phyloP scores from a whole-genome alignment of 2,113 vertebrate genomes.

The Syngnathus typhle region DNA sequence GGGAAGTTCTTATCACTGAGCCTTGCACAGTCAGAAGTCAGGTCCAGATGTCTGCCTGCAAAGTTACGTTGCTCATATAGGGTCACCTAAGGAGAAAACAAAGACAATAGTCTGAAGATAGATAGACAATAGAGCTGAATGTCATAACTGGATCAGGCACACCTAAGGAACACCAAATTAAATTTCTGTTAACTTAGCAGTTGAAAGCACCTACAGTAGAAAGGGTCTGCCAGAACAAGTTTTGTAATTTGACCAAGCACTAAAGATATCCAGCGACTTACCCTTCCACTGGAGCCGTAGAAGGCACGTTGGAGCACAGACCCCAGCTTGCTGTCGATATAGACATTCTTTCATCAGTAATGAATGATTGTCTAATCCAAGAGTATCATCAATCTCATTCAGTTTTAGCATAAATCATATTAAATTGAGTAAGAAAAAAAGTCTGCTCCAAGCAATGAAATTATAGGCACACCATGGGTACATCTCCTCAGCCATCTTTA shows the following conservation, averaged over 20 bases:
- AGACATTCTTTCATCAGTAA: slow-evolving; percentile 17
- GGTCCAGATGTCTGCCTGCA: slow-evolving; percentile 68
- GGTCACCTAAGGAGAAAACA: slow-evolving; percentile 62
- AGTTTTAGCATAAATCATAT: background rate
- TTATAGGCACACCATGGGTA: background rate
- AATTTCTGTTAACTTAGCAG: too few relatives aligned
- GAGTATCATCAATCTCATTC: background rate
- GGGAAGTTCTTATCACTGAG: slow-evolving; percentile 73
- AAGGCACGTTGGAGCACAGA: slow-evolving; percentile 79
- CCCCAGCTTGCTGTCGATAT: slow-evolving; percentile 72
- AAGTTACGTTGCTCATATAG: slow-evolving; percentile 77
- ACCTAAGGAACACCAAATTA: too few relatives aligned
- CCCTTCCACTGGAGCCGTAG: slow-evolving; percentile 75
- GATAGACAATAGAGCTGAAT: too few relatives aligned
- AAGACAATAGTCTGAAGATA: background rate
- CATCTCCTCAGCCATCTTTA: background rate
- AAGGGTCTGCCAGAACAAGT: background rate
- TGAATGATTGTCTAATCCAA: background rate
- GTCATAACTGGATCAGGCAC: background rate
- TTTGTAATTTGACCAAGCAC: background rate
- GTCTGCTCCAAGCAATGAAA: background rate
- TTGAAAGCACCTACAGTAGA: background rate
- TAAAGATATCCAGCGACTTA: slow-evolving; percentile 6
- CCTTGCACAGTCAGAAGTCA: slow-evolving; percentile 68
- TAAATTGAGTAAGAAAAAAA: background rate